Base-by-base conservation (phyloP, 1,140 invertebrate species). In the Eurosta solidaginis region DNA sequence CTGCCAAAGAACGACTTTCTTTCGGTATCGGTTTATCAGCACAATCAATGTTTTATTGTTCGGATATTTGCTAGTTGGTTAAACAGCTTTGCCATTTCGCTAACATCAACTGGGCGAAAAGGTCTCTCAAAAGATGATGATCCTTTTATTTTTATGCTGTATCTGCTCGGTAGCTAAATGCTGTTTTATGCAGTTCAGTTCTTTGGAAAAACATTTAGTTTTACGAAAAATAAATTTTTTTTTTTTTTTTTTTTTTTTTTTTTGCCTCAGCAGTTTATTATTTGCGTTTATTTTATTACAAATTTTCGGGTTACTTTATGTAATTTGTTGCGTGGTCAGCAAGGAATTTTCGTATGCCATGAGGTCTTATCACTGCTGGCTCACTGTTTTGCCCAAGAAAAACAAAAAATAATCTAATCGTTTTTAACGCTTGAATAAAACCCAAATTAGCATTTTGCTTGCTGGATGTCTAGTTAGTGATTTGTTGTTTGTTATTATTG, bases 351-450 rank as follows among this genome's bases (percentile, higher is more conserved):
- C 20, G 59, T n/a, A 40, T 40, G n/a, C n/a, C n/a, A n/a, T n/a
- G n/a, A 40, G 59, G 17, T 68, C 59, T 68, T 68, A 68, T 68
- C 59, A 42, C 3, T 68, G 59, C 12, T 68, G 59, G 10, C n/a
- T n/a, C 33, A 40, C 59, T 20, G n/a, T 29, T 29, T 9, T 36
- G 14, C 49, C 9, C n/a, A n/a, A n/a, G n/a, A n/a, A n/a, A n/a
- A 42, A 22, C 59, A 68, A 17, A 40, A 29, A 59, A 33, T 2
- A 40, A 25, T 68, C 44, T 74, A 74, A 74, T 74, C 73, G 73
- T 42, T 74, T 68, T 74, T 74, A 74, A 74, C 73, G 73, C 73
- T 74, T 74, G 73, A 74, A 74, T 74, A 74, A 47, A 74, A 74
- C 42, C 17, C 42, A 74, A 74, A 74, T 74, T 74, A 74, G 73